Base-by-base conservation (phyloP, 2,113 vertebrate genomes). In the Camelus bactrianus region DNA sequence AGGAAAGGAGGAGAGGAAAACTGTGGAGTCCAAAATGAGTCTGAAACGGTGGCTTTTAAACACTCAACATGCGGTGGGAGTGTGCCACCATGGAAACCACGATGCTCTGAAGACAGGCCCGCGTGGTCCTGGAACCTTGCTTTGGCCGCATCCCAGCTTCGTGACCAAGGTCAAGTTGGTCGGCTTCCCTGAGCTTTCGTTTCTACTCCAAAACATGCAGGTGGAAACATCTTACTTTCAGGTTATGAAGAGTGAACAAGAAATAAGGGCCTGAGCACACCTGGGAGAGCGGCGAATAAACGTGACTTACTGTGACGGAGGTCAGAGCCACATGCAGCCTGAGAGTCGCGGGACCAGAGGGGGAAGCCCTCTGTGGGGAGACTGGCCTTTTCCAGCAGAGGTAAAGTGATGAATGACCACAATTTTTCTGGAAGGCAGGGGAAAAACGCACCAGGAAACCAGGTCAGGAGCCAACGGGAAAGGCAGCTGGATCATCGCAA, bases 271-370 rank as follows among this genome's bases (percentile, higher is more conserved):
- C 50, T n/a, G 32, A 35, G 1, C 0, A 50, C 50, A 2, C 1
- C 8, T 42, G 38, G 38, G 38, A 5, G 38, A 50, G 75, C 19
- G 8, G 32, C 0, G 0, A n/a, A 32, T 32, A n/a, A 20, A 77
- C 1, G 1, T 13, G 22, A 7, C 50, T 52, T 0, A 22, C 0
- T 0, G 19, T 2, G 28, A 1, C 6, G 19, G 17, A 6, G 6
- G n/a, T 48, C 3, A 0, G 48, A 32, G 19, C 50, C 0, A 1
- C 8, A 19, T 2, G 75, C 32, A n/a, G 75, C 32, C 19, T 24
- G 32, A 12, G 60, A 60, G 67, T 13, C 4, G 12, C 12, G 22
- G n/a, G 50, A 6, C 50, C 50, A 14, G 19, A 22, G 75, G 17
- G 19, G 50, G 54, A 14, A n/a, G 30, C 50, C 19, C 50, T n/a